phyloP scores from a whole-genome alignment of 1,140 invertebrate species.

The Theocolax elegans region DNA sequence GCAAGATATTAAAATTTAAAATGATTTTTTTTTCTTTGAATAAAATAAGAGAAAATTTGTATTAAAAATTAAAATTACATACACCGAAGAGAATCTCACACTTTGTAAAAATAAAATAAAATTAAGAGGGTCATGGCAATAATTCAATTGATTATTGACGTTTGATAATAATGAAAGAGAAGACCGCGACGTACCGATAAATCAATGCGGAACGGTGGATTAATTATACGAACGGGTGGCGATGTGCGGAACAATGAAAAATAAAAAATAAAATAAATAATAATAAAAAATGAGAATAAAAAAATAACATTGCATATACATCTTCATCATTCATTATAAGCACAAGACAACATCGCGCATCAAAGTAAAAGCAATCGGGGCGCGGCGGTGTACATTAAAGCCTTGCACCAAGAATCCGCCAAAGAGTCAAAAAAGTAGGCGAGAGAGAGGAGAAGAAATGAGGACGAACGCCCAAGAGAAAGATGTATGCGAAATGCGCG shows the following conservation, averaged over 20 bases:
- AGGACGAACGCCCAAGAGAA: not conserved
- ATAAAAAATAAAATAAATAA: no score
- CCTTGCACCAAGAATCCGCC: not conserved
- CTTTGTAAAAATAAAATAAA: no score
- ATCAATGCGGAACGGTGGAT: slow-evolving; percentile 12
- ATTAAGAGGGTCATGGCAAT: not conserved
- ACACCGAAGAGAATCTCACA: no score
- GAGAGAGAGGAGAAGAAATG: slow-evolving; percentile 11
- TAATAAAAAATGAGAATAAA: slow-evolving; percentile 13
- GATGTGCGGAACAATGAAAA: no score
- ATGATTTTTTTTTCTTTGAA: no score
- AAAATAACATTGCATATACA: not conserved
- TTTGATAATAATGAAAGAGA: slow-evolving; percentile 12
- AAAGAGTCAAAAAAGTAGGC: slow-evolving; percentile 20
- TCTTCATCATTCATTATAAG: slow-evolving; percentile 36
- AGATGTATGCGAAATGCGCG: slow-evolving; percentile 5
- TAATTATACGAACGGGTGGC: slow-evolving; percentile 10
- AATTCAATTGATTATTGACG: slow-evolving; percentile 8
- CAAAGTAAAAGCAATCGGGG: slow-evolving; percentile 29
- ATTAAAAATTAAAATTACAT: no score
- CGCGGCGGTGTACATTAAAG: slow-evolving; percentile 17
- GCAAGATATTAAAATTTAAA: no score
- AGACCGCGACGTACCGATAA: slow-evolving; percentile 9
- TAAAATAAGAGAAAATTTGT: no score
- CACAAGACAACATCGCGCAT: slow-evolving; percentile 13